These are phyloP conservation scores for Paraplagusia blochii DNA, from an alignment of 2,113 vertebrate genomes.

Conservation along the genomic window DNA sequence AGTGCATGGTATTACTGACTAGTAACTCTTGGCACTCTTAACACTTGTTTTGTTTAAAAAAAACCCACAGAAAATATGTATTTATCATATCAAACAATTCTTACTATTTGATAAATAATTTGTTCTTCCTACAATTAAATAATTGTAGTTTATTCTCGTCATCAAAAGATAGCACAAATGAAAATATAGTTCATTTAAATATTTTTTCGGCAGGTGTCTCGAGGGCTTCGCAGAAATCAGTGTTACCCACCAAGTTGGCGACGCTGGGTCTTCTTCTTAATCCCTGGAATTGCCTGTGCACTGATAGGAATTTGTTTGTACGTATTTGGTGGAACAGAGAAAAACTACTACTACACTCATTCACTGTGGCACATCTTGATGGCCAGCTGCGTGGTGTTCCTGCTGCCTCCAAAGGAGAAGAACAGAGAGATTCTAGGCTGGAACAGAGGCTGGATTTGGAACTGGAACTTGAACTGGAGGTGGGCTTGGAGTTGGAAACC, in stretches of 20 bases:
- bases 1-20: too few species aligned
- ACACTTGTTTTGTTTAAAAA: too few species aligned
- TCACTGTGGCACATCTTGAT: conserved; percentile 95
- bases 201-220: conserved; percentile 73
- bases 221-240: conserved; percentile 76
- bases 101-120: too few species aligned
- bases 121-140: too few species aligned
- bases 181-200: background rate
- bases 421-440: conserved; percentile 60
- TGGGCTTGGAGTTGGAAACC: conserved; percentile 70
- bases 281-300: conserved; percentile 84
- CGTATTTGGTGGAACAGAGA: conserved; percentile 86
- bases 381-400: conserved; percentile 85
- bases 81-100: too few species aligned
- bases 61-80: too few species aligned
- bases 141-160: too few species aligned
- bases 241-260: conserved; percentile 92
- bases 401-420: conserved; percentile 84
- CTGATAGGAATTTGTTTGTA: conserved; percentile 84
- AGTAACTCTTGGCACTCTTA: too few species aligned
- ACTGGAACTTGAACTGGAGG: conserved; percentile 65
- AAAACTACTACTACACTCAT: conserved; percentile 96
- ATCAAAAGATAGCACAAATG: background rate
- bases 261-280: conserved; percentile 89
- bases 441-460: conserved; percentile 48